Conservation (phyloP, 2,888 invertebrate species). For the Lampropteryx suffumata region DNA sequence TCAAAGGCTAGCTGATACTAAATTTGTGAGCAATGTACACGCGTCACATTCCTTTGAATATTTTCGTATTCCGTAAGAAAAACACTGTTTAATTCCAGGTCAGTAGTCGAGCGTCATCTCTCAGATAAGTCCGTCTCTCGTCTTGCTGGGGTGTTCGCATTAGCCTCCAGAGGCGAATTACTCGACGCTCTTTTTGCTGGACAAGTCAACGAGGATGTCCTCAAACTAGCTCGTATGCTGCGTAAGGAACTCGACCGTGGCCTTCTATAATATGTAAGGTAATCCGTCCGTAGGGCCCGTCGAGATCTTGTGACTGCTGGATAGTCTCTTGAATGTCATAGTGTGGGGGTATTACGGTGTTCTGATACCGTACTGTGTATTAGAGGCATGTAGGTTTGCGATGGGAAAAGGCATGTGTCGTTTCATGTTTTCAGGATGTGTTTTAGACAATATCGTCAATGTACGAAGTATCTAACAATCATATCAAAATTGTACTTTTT, state of each 20-base stretch:
- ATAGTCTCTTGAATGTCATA: constrained; percentile 13
- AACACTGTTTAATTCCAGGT: constrained; percentile 59
- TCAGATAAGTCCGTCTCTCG: constrained; percentile 92
- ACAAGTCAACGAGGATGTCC: constrained; percentile 70
- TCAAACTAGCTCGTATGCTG: constrained; percentile 71
- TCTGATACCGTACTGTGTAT: constrained; percentile 3
- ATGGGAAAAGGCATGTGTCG: constrained; percentile 1
- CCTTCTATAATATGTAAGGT: constrained; percentile 61
- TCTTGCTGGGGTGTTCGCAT: constrained; percentile 88
- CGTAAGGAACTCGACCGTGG: constrained; percentile 75
- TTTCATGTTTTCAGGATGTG: constrained; percentile 1
- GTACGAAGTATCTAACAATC: neutral
- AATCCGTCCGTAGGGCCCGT: constrained; percentile 60
- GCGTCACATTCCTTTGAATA: no score
- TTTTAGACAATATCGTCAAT: constrained; percentile 1
- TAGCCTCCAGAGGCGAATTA: constrained; percentile 69
- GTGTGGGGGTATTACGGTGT: neutral
- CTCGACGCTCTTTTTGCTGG: constrained; percentile 73
- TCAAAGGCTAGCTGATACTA: no score
- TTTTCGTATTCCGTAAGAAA: no score
- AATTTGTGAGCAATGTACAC: no score
- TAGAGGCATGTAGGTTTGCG: constrained; percentile 4
- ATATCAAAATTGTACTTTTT: neutral
- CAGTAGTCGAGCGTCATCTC: constrained; percentile 89
- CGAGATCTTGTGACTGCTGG: constrained; percentile 19